Percentiles rank a stretch among this genome's conserved stretches.
These are phyloP conservation scores for Geophilus truncorum DNA, from an alignment of 2,888 invertebrate genomes.

Conservation along the genomic window DNA sequence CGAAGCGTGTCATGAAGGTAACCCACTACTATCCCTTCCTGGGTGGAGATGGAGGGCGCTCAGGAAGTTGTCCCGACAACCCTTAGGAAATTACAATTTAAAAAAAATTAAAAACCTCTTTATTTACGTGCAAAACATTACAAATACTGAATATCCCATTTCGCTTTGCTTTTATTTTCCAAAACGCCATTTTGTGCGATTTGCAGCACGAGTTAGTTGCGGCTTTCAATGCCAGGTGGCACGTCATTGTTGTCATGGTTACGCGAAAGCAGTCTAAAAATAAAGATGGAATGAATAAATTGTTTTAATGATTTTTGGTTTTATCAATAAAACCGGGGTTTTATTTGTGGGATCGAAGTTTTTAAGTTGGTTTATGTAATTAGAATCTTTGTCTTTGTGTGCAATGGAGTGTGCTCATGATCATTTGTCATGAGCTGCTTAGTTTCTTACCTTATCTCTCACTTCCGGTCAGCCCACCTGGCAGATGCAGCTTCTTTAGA, in stretches of 20 bases:
- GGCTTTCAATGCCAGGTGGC: not conserved
- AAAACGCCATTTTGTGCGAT: not conserved
- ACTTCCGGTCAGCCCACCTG: not conserved
- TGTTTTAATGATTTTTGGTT: not conserved
- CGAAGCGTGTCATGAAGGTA: slow-evolving; percentile 4
- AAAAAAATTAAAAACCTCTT: not conserved
- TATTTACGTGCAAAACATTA: too few species aligned
- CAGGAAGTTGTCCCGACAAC: not conserved
- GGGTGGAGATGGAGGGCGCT: not conserved
- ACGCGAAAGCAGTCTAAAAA: not conserved
- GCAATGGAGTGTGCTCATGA: not conserved
- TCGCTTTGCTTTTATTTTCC: too few species aligned
- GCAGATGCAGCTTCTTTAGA: not conserved
- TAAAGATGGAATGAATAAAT: not conserved
- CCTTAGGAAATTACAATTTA: not conserved
- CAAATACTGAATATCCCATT: too few species aligned
- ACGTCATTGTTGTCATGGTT: not conserved
- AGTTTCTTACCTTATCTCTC: not conserved
- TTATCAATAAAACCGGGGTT: not conserved
- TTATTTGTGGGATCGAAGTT: too few species aligned
- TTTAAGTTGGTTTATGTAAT: too few species aligned
- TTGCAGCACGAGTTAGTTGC: not conserved
- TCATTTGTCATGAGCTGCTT: not conserved
- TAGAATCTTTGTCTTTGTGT: not conserved
- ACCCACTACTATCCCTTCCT: not conserved